phyloP scores from a whole-genome alignment of 2,888 invertebrate genomes.

The Calephelis perditalis region DNA sequence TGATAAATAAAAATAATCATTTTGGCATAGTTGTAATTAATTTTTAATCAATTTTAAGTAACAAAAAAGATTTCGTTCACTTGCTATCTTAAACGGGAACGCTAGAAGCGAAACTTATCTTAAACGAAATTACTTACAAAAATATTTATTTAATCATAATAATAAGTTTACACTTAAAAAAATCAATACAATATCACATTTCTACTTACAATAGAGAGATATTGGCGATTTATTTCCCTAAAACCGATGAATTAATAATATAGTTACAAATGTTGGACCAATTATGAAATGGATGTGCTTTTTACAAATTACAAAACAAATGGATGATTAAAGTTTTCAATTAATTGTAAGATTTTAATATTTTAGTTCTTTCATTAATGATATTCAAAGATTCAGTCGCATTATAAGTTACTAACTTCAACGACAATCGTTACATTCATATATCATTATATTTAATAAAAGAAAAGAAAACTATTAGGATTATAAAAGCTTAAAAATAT shows the following conservation, averaged over 20 bases:
- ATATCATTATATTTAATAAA: too few species aligned
- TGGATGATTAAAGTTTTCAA: neutral
- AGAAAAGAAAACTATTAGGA: too few species aligned
- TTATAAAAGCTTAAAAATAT: too few species aligned
- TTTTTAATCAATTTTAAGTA: constrained; percentile 77
- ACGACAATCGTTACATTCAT: too few species aligned
- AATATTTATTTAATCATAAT: constrained; percentile 67
- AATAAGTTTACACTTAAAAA: constrained; percentile 70
- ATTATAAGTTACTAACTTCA: too few species aligned
- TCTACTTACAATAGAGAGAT: constrained; percentile 78
- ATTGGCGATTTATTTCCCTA: constrained; percentile 62
- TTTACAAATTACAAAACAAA: neutral
- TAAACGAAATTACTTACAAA: constrained; percentile 75
- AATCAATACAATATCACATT: constrained; percentile 78
- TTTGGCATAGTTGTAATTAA: constrained; percentile 77
- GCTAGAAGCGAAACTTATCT: constrained; percentile 71
- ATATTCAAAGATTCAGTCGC: too few species aligned
- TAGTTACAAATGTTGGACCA: constrained; percentile 44
- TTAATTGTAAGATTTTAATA: constrained; percentile 21
- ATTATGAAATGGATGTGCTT: constrained; percentile 29
- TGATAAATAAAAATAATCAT: constrained; percentile 51
- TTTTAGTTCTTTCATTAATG: too few species aligned
- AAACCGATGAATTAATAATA: constrained; percentile 35
- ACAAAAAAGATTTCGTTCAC: constrained; percentile 70
- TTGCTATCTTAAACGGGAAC: constrained; percentile 69